These are phyloP conservation scores for Hemiprocne comata DNA, from an alignment of 2,113 vertebrate genomes.

Conservation along the genomic window DNA sequence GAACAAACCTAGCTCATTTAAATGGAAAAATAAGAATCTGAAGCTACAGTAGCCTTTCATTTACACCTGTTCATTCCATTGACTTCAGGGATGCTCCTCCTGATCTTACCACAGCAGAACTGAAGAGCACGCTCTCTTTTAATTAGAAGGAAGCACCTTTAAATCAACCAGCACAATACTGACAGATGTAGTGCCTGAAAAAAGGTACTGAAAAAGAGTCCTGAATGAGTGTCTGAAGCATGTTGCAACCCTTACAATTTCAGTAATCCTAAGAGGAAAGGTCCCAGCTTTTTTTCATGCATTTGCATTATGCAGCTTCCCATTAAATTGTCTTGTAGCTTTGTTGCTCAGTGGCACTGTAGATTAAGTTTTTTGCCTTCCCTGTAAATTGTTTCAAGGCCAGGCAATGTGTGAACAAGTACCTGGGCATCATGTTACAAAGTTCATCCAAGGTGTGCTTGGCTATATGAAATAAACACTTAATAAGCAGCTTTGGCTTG, in stretches of 20 bases:
- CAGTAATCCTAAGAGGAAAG: background rate
- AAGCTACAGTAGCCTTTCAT: background rate
- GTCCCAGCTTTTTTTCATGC: background rate
- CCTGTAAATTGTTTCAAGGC: background rate
- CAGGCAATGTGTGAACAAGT: background rate
- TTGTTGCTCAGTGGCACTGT: background rate
- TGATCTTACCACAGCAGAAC: background rate
- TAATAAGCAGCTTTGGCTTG: slow-evolving; percentile 31
- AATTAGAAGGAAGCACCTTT: slow-evolving; percentile 33
- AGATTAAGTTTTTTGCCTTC: background rate
- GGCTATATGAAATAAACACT: background rate
- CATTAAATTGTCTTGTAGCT: background rate
- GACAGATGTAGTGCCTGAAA: slow-evolving; percentile 16
- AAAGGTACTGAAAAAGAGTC: background rate
- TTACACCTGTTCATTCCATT: background rate
- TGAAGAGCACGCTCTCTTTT: background rate
- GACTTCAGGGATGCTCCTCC: background rate
- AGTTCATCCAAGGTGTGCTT: background rate
- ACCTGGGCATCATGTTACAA: background rate
- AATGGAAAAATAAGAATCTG: background rate
- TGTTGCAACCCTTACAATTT: background rate
- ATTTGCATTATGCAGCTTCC: background rate
- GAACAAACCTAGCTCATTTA: background rate
- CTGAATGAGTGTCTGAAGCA: background rate
- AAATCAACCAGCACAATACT: slow-evolving; percentile 17